Evolutionary conservation across 2,113 vertebrate genomes (phyloP).

Genomic region (Vulpes vulpes): DNA sequence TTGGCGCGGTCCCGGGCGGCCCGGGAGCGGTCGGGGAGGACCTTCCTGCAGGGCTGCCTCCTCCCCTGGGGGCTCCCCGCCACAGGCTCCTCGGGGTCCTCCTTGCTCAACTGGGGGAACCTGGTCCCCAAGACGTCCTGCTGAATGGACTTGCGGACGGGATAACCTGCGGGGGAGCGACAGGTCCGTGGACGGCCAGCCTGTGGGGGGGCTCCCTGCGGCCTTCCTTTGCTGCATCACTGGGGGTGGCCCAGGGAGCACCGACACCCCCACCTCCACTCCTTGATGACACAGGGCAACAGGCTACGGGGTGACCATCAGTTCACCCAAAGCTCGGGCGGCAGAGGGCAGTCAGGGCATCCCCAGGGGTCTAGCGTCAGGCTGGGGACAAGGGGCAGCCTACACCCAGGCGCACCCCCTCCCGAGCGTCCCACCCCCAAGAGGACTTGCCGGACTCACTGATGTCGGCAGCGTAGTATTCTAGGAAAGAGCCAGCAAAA

Average conservation of each 20-base stretch:
- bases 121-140: slow-evolving; percentile 81
- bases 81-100: background rate
- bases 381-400: accelerated
- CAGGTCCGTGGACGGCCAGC: accelerated
- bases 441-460: slow-evolving; percentile 89
- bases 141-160: slow-evolving; percentile 91
- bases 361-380: background rate
- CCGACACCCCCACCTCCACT: too few species aligned
- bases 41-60: slow-evolving; percentile 83
- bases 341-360: background rate
- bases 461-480: slow-evolving; percentile 94
- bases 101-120: slow-evolving; percentile 82
- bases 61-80: slow-evolving; percentile 53
- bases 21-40: slow-evolving; percentile 93
- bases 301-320: accelerated
- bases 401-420: accelerated
- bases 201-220: background rate
- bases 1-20: slow-evolving; percentile 94
- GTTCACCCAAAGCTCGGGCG: too few species aligned
- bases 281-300: background rate
- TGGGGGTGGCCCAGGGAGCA: too few species aligned
- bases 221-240: accelerated
- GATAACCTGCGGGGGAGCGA: slow-evolving; percentile 88
- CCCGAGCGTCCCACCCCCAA: background rate
- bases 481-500: slow-evolving; percentile 95